A percentile compares a stretch with the other conserved stretches of the same genome.
Evolutionary conservation across 2,797 vertebrate genomes (phyloP).

Genomic region (Chaunax sp.): DNA sequence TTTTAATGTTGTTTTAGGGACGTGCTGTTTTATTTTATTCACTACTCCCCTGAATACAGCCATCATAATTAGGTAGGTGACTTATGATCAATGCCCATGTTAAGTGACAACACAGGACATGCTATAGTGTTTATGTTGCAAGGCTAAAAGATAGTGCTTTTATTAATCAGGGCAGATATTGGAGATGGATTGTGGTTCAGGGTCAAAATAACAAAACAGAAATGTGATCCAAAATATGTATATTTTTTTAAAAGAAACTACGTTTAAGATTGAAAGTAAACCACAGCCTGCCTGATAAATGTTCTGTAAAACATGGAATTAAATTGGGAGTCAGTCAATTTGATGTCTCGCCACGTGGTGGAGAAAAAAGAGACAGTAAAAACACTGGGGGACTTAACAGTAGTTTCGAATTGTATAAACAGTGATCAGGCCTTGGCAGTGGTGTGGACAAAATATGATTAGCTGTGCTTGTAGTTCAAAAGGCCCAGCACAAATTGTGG

Average conservation of each 20-base stretch:
- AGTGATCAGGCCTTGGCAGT: constrained; percentile 60
- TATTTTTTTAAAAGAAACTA: not conserved
- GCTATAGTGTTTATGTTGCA: not conserved
- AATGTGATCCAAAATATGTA: not conserved
- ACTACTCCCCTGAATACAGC: not conserved
- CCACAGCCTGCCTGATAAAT: not conserved
- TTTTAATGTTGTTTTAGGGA: not conserved
- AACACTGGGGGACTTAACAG: constrained; percentile 52
- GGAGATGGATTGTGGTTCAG: not conserved
- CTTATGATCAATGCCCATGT: not conserved
- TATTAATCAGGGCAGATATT: not conserved
- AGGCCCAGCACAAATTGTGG: constrained; percentile 62
- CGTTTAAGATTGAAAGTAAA: not conserved
- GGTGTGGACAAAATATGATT: constrained; percentile 67
- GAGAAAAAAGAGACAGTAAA: constrained; percentile 46
- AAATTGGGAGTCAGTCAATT: constrained; percentile 39
- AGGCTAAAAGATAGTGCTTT: not conserved
- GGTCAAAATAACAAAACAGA: not conserved
- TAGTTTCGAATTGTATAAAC: constrained; percentile 63
- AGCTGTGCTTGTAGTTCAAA: constrained; percentile 68
- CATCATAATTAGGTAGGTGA: not conserved
- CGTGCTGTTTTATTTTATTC: not conserved
- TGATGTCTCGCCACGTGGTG: constrained; percentile 39
- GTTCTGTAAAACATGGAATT: constrained; percentile 21
- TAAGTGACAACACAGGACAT: not conserved